Percentiles rank a stretch among this genome's conserved stretches.
phyloP scores from a whole-genome alignment of 1,140 invertebrate genomes.

The Himalopsyche phryganea region DNA sequence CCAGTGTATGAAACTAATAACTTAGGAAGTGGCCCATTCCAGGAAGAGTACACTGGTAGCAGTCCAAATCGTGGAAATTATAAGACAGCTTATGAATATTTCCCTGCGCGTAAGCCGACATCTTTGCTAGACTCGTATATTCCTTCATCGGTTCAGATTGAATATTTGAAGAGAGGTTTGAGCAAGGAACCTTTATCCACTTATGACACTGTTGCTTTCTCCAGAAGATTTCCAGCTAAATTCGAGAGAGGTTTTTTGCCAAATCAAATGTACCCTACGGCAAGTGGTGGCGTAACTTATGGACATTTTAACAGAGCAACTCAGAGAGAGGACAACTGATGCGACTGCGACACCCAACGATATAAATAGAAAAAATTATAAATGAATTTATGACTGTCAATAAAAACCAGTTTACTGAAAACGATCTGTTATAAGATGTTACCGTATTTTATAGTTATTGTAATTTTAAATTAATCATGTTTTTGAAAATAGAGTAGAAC shows the following conservation, averaged over 20 bases:
- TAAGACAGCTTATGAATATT: conserved; percentile 33
- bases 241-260: conserved; percentile 49
- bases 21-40: conserved; percentile 34
- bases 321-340: not conserved
- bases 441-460: no score
- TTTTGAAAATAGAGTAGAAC: no score
- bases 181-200: conserved; percentile 44
- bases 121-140: conserved; percentile 51
- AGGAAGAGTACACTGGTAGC: conserved; percentile 35
- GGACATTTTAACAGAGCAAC: conserved; percentile 24
- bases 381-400: no score
- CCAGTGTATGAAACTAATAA: not conserved
- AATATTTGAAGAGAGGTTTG: conserved; percentile 48
- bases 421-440: no score
- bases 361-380: no score
- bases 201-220: conserved; percentile 43
- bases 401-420: no score
- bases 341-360: no score
- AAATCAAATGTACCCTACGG: conserved; percentile 50
- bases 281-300: conserved; percentile 36
- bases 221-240: conserved; percentile 38
- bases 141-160: conserved; percentile 47
- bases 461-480: no score
- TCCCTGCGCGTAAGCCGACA: conserved; percentile 41
- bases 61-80: conserved; percentile 34